Base-by-base conservation (phyloP, 2,113 vertebrate genomes). In the Hydrolagus affinis region DNA sequence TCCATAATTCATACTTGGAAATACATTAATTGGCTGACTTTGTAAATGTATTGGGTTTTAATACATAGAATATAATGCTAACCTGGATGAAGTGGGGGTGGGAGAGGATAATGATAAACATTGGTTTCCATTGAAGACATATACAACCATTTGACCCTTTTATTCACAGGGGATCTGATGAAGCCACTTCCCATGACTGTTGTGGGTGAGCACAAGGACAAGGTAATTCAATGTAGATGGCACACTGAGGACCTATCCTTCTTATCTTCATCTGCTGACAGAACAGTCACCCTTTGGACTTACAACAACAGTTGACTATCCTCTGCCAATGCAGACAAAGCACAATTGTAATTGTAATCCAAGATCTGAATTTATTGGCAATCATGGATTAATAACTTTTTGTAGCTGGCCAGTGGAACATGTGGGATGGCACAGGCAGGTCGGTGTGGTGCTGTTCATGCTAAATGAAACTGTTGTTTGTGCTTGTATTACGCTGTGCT, bases 191-290 rank as follows among this genome's bases (percentile, higher is more conserved):
- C 97, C 73, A 94, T 96, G 78, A 96, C 94, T 71, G 91, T 96
- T 86, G 96, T 95, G 6, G 97, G 95, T 23, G 96, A 99, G 86
- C 98, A 99, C 88, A 94, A 91, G 87, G 98, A 98, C 91, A 99
- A 99, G 90, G 98, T 99, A 91, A 99, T 99, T 91, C 98, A 99
- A 85, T 99, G 96, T 87, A 91, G 97, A 14, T 99, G 97, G 98
- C 98, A 99, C 85, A 96, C 96, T 0, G 93, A 95, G 57, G 96
- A 99, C 83, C 94, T 92, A 75, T 95, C 96, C 88, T 99, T 99
- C 94, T 90, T 99, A 86, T 98, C 97, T 0, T 99, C 98, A 0
- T 99, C 97, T 66, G 98, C 98, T 30, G 98, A 99, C 90, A 95
- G 96, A 86, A 98, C 96, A 86, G 97, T 99, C 23, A 94, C 95